Evolutionary conservation across 2,888 invertebrate genomes (phyloP), one percentile per base, ranked within the genome.

Genomic region (Sarcophaga subvicina): DNA sequence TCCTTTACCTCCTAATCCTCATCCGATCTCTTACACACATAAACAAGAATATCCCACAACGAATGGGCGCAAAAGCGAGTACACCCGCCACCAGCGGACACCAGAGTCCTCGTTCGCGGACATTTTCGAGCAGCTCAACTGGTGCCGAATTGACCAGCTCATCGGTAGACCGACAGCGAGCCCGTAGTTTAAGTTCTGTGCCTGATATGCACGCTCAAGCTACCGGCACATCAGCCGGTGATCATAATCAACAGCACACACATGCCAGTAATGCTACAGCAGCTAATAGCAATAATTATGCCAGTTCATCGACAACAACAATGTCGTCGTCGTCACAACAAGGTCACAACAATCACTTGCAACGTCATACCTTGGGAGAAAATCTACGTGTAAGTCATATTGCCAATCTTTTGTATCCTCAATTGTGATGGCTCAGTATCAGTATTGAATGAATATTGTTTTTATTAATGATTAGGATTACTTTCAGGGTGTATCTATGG

Each of bases 41-140:
- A 22, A 17, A 72, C 54, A 84, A 59, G 45, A 72, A 14, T 14
- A 76, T 72, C 64, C 59, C 47, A 84, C 89, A 87, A 85, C 89
- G 88, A 89, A 97, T 97, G 97, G 97, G 97, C 94, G 97, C 97
- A 93, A 97, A 97, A 94, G 95, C 97, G 91, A 97, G 97, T 94
- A 97, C 97, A 90, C 96, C 96, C 90, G 96, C 96, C 90, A 93
- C 91, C 85, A 93, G 93, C 91, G 96, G 96, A 91, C 93, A 93
- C 82, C 96, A 96, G 94, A 96, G 96, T 94, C 96, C 96, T 67
- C 95, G 96, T 89, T 94, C 96, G 89, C 95, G 96, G 93, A 96
- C 96, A 93, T 97, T 97, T 93, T 97, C 97, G 80, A 96, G 95
- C 87, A 95, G 96, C 94, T 95, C 96, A 88, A 95, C 92, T 80